Conservation (phyloP, 1,140 invertebrate genomes). For the Gryllus bimaculatus region DNA sequence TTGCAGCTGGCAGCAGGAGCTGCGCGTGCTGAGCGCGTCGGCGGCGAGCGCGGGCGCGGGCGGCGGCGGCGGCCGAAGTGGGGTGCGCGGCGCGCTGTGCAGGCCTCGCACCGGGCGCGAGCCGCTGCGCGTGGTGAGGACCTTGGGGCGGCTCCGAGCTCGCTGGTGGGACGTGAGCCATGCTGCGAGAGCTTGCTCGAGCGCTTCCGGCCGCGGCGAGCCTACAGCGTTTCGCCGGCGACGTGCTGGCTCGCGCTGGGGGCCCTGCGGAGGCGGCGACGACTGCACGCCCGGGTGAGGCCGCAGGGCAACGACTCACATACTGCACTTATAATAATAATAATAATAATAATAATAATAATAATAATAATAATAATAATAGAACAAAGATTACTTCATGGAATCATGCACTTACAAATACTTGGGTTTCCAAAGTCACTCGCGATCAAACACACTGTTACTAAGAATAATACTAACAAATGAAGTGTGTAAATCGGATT, state of each 20-base stretch:
- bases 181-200: slow-evolving; percentile 64
- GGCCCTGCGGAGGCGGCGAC: slow-evolving; percentile 64
- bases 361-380: no score
- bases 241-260: slow-evolving; percentile 80
- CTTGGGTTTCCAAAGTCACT: no score
- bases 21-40: slow-evolving; percentile 47
- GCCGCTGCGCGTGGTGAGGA: slow-evolving; percentile 75
- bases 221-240: slow-evolving; percentile 85
- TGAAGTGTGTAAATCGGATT: no score
- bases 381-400: no score
- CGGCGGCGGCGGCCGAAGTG: neutral
- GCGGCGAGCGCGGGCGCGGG: neutral
- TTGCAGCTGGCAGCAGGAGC: slow-evolving; percentile 46
- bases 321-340: no score
- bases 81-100: slow-evolving; percentile 1
- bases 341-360: no score
- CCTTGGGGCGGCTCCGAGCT: slow-evolving; percentile 70
- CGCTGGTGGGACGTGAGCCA: slow-evolving; percentile 62
- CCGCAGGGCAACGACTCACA: neutral
- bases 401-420: no score
- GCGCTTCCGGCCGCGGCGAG: slow-evolving; percentile 55
- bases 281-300: slow-evolving; percentile 33
- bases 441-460: no score
- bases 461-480: no score
- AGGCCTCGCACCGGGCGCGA: slow-evolving; percentile 35